A percentile compares a stretch with the other conserved stretches of the same genome.
These are phyloP conservation scores for Idaea aversata DNA, from an alignment of 2,888 invertebrate species.

Conservation along the genomic window DNA sequence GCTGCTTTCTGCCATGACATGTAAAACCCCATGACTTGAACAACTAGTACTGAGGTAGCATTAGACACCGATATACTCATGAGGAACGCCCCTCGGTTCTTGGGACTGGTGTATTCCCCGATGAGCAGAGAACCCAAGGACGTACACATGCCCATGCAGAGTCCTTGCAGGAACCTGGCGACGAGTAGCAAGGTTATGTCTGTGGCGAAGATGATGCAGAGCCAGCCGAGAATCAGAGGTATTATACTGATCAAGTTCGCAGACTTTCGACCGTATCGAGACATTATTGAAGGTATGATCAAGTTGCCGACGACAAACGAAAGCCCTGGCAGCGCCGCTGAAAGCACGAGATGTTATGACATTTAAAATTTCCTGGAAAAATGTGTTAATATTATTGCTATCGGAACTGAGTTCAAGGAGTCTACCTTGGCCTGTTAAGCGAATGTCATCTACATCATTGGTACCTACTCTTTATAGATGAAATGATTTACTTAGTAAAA, in stretches of 20 bases:
- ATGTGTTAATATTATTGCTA: too few relatives aligned
- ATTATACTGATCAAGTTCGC: slow-evolving; percentile 69
- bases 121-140: slow-evolving; percentile 71
- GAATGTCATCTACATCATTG: too few relatives aligned
- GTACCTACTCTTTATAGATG: too few relatives aligned
- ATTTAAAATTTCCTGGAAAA: slow-evolving; percentile 3
- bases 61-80: slow-evolving; percentile 81
- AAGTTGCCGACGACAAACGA: slow-evolving; percentile 56
- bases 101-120: slow-evolving; percentile 79
- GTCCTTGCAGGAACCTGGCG: slow-evolving; percentile 54
- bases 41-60: slow-evolving; percentile 78
- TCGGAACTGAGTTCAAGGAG: too few relatives aligned
- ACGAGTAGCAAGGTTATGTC: slow-evolving; percentile 51
- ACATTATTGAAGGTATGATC: slow-evolving; percentile 66
- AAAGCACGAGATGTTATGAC: slow-evolving; percentile 22
- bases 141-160: slow-evolving; percentile 75
- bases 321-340: slow-evolving; percentile 59
- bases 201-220: slow-evolving; percentile 58
- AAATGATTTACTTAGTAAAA: too few relatives aligned
- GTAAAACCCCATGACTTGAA: slow-evolving; percentile 82
- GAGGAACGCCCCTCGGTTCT: slow-evolving; percentile 80
- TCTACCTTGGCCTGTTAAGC: too few relatives aligned
- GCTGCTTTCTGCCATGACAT: slow-evolving; percentile 78
- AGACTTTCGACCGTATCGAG: slow-evolving; percentile 74
- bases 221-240: slow-evolving; percentile 76